A percentile compares a stretch with the other conserved stretches of the same genome.
Evolutionary conservation across 2,113 vertebrate species (phyloP).

Genomic region (Chauna torquata): DNA sequence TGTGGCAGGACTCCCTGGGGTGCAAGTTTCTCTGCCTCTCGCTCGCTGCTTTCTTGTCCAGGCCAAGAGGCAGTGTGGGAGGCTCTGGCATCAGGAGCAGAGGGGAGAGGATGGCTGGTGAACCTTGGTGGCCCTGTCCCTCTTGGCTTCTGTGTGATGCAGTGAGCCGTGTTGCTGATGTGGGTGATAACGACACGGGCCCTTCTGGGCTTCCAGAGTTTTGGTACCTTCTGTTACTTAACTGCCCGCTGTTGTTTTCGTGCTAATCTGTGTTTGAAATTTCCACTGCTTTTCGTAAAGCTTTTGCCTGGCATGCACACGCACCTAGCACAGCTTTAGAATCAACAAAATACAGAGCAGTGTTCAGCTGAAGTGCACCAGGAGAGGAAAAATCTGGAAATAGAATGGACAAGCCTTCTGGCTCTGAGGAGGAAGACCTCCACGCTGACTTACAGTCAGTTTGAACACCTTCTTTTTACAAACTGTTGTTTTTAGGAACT

Average conservation of each 20-base stretch:
- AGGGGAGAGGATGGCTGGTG: no score
- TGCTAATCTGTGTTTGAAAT: not conserved
- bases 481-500: not conserved
- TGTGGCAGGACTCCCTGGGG: no score
- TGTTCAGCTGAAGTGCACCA: not conserved
- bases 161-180: fast-evolving
- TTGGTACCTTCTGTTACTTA: not conserved
- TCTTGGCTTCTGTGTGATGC: fast-evolving
- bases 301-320: not conserved
- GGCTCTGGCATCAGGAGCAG: not conserved
- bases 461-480: not conserved
- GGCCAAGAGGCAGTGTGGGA: not conserved
- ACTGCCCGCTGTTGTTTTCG: fast-evolving
- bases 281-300: not conserved
- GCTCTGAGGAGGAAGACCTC: fast-evolving
- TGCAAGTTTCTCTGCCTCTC: no score
- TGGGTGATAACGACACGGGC: fast-evolving
- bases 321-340: not conserved
- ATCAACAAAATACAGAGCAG: fast-evolving
- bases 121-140: not conserved
- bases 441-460: fast-evolving
- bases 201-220: not conserved
- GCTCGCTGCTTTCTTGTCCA: not conserved
- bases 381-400: not conserved
- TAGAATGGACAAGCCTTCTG: fast-evolving